Evolutionary conservation across 2,888 invertebrate genomes (phyloP).

Genomic region (Drosophila phalerata): DNA sequence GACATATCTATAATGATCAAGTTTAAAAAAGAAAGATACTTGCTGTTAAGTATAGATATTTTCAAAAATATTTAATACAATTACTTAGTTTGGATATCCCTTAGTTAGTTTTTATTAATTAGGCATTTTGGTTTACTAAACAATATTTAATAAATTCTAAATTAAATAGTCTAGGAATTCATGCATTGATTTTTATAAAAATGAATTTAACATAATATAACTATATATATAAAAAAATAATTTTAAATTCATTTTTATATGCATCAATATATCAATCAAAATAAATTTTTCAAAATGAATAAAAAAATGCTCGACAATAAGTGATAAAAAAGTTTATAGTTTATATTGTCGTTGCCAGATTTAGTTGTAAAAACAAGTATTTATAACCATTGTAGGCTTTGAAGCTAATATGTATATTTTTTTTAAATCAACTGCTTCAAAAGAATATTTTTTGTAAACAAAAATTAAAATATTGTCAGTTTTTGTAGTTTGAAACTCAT

Average conservation of each 20-base stretch:
- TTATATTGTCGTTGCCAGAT: constrained; percentile 43
- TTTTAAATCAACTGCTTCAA: constrained; percentile 30
- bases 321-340: constrained; percentile 41
- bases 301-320: constrained; percentile 43
- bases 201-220: constrained; percentile 8
- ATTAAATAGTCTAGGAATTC: constrained; percentile 31
- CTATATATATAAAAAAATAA: neutral
- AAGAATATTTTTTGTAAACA: constrained; percentile 24
- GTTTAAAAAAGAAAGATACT: neutral
- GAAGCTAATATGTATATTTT: constrained; percentile 35
- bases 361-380: constrained; percentile 45
- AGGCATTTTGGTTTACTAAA: constrained; percentile 30
- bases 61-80: neutral
- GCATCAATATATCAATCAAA: constrained; percentile 5
- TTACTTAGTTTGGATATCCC: constrained; percentile 27
- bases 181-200: constrained; percentile 22
- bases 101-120: constrained; percentile 16
- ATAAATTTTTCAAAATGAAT: constrained; percentile 27
- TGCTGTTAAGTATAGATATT: neutral
- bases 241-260: constrained; percentile 15
- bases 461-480: constrained; percentile 23
- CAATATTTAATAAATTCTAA: constrained; percentile 11
- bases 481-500: constrained; percentile 28
- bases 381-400: constrained; percentile 43
- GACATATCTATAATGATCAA: constrained; percentile 2